A percentile compares a stretch with the other conserved stretches of the same genome.
phyloP scores from a whole-genome alignment of 92 coral and sea anemone species.

The Palythoa caribaeorum region DNA sequence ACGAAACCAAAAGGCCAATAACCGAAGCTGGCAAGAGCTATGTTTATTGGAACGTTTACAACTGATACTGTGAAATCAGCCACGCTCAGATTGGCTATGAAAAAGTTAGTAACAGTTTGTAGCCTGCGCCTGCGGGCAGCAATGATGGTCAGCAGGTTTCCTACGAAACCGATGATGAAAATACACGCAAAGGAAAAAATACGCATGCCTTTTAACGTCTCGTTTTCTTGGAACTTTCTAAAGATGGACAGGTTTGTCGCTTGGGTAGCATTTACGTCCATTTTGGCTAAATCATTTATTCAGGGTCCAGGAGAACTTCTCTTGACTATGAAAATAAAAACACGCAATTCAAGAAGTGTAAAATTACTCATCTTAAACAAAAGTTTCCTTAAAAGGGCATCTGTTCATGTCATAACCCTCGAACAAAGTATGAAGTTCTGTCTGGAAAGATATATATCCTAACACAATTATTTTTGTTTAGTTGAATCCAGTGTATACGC shows the following conservation, averaged over 20 bases:
- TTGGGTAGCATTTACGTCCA: conserved; percentile 7
- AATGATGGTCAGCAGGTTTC: conserved; percentile 63
- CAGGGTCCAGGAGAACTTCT: background rate
- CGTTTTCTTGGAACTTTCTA: conserved; percentile 36
- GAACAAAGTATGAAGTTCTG: no score
- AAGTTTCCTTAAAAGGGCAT: no score
- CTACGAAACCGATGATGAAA: conserved; percentile 57
- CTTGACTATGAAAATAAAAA: background rate
- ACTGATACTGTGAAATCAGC: conserved; percentile 71
- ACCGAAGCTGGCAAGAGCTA: conserved; percentile 58
- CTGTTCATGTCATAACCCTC: no score
- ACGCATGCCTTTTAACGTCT: conserved; percentile 38
- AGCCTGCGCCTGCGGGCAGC: conserved; percentile 62
- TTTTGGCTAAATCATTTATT: background rate
- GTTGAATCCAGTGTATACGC: no score
- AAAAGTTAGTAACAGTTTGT: conserved; percentile 62
- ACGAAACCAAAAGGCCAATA: conserved; percentile 64
- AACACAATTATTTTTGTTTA: no score
- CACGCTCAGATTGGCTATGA: conserved; percentile 68
- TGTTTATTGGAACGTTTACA: conserved; percentile 57
- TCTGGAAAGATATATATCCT: no score
- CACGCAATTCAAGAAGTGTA: background rate
- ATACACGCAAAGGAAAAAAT: conserved; percentile 56
- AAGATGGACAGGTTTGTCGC: background rate
- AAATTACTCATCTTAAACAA: no score